These are phyloP conservation scores for Sturnira hondurensis DNA, from an alignment of 2,113 vertebrate species.

Conservation along the genomic window DNA sequence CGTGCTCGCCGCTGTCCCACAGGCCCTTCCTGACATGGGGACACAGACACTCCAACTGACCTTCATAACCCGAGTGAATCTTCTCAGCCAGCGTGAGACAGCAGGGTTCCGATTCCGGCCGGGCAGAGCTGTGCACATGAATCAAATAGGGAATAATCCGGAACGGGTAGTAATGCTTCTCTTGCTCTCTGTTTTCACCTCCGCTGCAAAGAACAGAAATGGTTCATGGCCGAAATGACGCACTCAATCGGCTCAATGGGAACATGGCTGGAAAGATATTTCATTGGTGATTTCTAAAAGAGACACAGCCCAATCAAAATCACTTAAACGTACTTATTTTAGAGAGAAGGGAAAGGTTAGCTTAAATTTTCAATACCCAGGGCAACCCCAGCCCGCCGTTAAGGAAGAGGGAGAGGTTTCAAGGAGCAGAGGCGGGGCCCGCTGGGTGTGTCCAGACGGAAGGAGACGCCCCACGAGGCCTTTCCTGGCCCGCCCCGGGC, in stretches of 20 bases:
- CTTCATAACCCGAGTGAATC: constrained; percentile 92
- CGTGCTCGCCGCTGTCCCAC: not conserved
- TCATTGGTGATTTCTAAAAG: not conserved
- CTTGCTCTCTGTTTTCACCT: constrained; percentile 83
- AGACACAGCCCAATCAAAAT: not conserved
- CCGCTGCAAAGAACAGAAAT: constrained; percentile 76
- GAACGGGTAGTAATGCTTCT: constrained; percentile 85
- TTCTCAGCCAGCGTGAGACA: constrained; percentile 89
- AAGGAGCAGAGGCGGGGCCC: not conserved
- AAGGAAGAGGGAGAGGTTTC: not conserved
- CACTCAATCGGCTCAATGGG: fast-evolving
- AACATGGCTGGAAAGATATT: too few species aligned
- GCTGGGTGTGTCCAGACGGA: too few species aligned
- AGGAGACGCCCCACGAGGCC: fast-evolving
- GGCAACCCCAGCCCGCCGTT: fast-evolving
- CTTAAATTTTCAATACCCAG: not conserved
- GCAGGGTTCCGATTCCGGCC: constrained; percentile 83
- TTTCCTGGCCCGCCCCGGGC: too few species aligned
- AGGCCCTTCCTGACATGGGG: not conserved
- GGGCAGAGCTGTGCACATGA: constrained; percentile 76
- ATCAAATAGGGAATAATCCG: constrained; percentile 88
- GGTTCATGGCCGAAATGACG: not conserved
- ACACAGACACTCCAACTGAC: constrained; percentile 69
- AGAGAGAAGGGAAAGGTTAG: not conserved
- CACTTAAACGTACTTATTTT: not conserved